Conservation (phyloP, 2,888 invertebrate species). For the Eristalis tenax region DNA sequence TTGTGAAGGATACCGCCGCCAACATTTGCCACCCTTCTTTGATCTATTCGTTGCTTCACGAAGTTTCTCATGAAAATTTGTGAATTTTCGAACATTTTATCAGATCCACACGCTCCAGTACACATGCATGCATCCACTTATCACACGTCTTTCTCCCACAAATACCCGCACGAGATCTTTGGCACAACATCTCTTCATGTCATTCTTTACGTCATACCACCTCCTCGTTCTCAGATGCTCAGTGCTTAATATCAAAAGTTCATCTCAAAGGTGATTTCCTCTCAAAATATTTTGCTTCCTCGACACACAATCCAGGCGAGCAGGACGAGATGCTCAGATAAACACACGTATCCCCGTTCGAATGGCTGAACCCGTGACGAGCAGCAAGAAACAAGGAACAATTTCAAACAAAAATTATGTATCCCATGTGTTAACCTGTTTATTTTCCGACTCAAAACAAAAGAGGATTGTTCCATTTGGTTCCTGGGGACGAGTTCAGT, state of each 20-base stretch:
- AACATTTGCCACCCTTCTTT: no score
- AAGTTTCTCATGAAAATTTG: neutral
- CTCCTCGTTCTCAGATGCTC: neutral
- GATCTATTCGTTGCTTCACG: neutral
- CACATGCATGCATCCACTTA: neutral
- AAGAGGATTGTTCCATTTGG: neutral
- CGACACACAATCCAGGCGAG: neutral
- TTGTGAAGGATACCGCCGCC: no score
- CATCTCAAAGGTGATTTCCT: neutral
- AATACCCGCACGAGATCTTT: neutral
- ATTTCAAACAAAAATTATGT: conserved; percentile 11
- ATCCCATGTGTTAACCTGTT: conserved; percentile 22
- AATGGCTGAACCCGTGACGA: conserved; percentile 1
- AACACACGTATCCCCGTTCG: neutral
- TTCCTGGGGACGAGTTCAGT: neutral
- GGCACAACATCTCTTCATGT: neutral
- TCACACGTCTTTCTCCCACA: neutral
- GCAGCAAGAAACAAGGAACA: neutral
- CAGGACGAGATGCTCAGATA: neutral
- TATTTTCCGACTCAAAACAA: neutral
- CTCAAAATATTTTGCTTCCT: conserved; percentile 1
- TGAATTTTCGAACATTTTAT: neutral
- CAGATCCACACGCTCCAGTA: neutral
- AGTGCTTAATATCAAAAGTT: neutral
- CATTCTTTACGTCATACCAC: no score